Base-by-base conservation (phyloP, 2,113 vertebrate genomes). In the Reinhardtius hippoglossoides region DNA sequence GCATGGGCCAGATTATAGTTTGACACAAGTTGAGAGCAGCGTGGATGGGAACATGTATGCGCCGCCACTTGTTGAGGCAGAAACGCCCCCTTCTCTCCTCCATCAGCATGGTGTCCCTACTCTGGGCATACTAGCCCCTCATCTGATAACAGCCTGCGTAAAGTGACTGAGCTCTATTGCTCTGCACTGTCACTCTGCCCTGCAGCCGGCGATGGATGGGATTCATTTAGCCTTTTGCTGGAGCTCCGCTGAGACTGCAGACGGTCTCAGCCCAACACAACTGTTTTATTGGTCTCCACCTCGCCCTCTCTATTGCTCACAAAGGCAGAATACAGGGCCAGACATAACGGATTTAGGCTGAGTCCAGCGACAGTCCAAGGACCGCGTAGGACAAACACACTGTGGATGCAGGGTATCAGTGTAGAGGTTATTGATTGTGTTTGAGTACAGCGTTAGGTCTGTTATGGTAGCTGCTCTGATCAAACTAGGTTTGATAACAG, bases 261-360 rank as follows among this genome's bases (percentile, higher is more conserved):
- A 86, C 83, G 55, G 80, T 65, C 76, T 15, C 46, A 16, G 46
- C 15, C 46, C 15, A 42, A 13, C 40, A 42, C 40, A 42, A 46
- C 68, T 60, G 74, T 74, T 88, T 92, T 86, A 92, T 91, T 90
- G 85, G 77, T 83, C 81, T 85, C 79, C 76, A 73, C 81, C 71
- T 86, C 54, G 61, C 76, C 81, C 82, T 66, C 70, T 83, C 80
- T 76, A 83, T 83, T 74, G 86, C 71, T 76, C 85, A 66, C 82
- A 83, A 61, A 87, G 14, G 74, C 76, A 78, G 76, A 80, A 89
- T 87, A 71, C 82, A 68, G 74, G 76, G 66, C 54, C 72, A 55
- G 82, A 80, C 81, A 40, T 86, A 80, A 87, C 14, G 35, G 81
- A 82, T 76, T 42, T 67, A 76, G 78, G 62, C 70, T 48, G 12